Evolutionary conservation across 2,888 invertebrate species (phyloP), one percentile per base, ranked within the genome.

Genomic region (Ceriagrion tenellum): DNA sequence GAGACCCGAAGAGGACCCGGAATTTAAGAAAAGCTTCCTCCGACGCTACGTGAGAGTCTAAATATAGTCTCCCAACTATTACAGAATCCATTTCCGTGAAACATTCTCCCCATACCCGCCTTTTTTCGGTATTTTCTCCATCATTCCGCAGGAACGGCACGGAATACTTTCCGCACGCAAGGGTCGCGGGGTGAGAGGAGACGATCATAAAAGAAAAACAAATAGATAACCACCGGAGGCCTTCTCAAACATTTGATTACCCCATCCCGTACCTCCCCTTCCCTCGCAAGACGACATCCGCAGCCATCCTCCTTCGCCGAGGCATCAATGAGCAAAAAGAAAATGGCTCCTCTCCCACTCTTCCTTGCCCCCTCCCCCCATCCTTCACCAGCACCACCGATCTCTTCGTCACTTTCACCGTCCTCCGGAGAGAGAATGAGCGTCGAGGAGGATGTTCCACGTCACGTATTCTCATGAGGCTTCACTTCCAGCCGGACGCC

Each of bases 11-110:
- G 16, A 81, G 81, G 81, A 81, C 81, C 81, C 35, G 81, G 30
- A 8, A 20, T 59, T 2, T 20, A 20, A 59, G 0, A 81, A 0
- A 13, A 81, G 35, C 81, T 81, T 81, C 81, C 81, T 81, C 6
- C 35, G 35, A 35, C 81, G 81, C 81, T 81, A 81, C 81, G 81
- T 81, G 81, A 81, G 81, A 35, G 81, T 81, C 81, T 81, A 81
- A 81, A 81, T 81, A 35, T 81, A 81, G 81, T 81, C 26, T 35
- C 59, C 81, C 81, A 81, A n/a, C n/a, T 13, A 35, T 35, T 35
- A 69, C 26, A 18, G 69, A 35, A n/a, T 81, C 35, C 81, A 30
- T 81, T 81, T 81, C 81, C 81, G 81, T 81, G 81, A 81, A 81
- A 81, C 81, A 35, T 26, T 35, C 81, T 2, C 18, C 81, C 6